Evolutionary conservation across 1,140 invertebrate species (phyloP).

Genomic region (Drosophila micromelanica): DNA sequence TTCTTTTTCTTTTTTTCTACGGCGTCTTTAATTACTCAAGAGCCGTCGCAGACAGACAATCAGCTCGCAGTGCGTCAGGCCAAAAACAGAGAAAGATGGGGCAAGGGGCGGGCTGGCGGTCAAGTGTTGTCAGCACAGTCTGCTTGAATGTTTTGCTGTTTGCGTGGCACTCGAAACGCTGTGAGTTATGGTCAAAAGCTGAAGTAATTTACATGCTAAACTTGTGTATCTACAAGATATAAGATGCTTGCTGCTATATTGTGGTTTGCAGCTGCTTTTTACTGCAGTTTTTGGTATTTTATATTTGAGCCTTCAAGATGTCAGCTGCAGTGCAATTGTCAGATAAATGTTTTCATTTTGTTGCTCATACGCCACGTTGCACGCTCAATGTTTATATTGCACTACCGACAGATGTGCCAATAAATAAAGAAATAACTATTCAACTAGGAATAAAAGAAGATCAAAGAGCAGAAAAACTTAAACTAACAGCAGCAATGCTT

Average conservation of each 20-base stretch:
- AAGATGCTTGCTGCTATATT: conserved; percentile 2
- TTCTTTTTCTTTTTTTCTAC: neutral
- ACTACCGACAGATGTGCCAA: conserved; percentile 20
- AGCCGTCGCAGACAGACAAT: conserved; percentile 16
- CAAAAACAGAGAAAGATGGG: neutral
- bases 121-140: conserved; percentile 49
- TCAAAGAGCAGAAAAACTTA: neutral
- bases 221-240: conserved; percentile 6
- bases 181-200: conserved; percentile 39
- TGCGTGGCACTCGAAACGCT: conserved; percentile 40
- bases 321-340: conserved; percentile 35
- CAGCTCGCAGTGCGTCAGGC: neutral
- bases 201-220: conserved; percentile 37
- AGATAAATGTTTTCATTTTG: conserved; percentile 42
- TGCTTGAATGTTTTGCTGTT: conserved; percentile 42
- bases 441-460: neutral
- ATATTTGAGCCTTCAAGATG: conserved; percentile 21
- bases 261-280: neutral
- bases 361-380: conserved; percentile 62
- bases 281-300: neutral
- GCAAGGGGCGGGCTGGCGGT: conserved; percentile 22
- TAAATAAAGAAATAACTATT: conserved; percentile 17
- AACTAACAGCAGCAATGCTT: neutral
- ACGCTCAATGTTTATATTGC: conserved; percentile 24
- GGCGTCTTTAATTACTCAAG: conserved; percentile 43